Evolutionary conservation across 2,113 vertebrate genomes (phyloP).

Genomic region (Mionectes macconnelli): DNA sequence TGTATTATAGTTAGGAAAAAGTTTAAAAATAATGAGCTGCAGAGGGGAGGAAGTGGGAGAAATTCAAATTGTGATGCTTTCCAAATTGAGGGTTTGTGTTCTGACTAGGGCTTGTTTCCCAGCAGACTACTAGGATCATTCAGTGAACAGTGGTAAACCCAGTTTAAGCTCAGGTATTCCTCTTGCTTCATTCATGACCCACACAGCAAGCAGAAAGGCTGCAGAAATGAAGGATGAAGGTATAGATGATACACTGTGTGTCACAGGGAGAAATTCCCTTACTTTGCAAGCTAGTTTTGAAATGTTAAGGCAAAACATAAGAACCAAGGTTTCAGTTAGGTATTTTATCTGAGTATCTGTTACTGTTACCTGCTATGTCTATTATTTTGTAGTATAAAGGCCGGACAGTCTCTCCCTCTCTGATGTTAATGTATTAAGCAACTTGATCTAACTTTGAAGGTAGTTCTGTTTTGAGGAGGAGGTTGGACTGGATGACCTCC

Average conservation of each 20-base stretch:
- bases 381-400: not conserved
- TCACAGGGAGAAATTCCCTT: not conserved
- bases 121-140: not conserved
- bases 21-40: not conserved
- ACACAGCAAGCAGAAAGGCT: not conserved
- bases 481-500: not conserved
- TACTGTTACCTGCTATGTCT: not conserved
- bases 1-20: not conserved
- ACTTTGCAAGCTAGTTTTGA: not conserved
- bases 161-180: not conserved
- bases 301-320: not conserved
- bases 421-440: not conserved
- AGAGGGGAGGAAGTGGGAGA: not conserved
- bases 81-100: not conserved
- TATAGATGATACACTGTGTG: not conserved
- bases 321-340: not conserved
- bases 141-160: not conserved
- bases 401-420: not conserved
- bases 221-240: not conserved
- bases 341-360: not conserved
- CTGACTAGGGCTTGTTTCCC: not conserved
- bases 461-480: not conserved
- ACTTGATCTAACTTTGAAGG: not conserved
- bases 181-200: not conserved
- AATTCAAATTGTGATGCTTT: not conserved